Base-by-base conservation (phyloP, 2,797 vertebrate genomes). In the Ctenochaetus hawaiiensis region DNA sequence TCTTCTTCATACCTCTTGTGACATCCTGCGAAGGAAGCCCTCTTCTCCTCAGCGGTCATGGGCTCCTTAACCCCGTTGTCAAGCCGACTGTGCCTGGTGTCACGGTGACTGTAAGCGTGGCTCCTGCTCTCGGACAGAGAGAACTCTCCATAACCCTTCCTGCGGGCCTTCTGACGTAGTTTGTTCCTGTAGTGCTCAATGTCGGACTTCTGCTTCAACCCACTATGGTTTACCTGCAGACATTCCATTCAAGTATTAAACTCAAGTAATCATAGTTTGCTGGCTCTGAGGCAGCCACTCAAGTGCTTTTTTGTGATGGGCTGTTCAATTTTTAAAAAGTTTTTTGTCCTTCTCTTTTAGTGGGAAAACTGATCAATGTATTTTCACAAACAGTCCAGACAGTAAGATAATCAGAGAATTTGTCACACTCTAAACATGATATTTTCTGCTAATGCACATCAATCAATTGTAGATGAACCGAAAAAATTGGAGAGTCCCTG, bases 181-280 rank as follows among this genome's bases (percentile, higher is more conserved):
- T 99, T 99, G 93, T 99, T 99, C 86, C 98, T 95, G 89, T 99
- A 99, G 84, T 99, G 98, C 80, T 99, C 98, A 1, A 99, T 99
- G 86, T 99, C 98, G 0, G 98, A 99, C 90, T 99, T 99, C 94
- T 99, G 98, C 89, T 99, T 99, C 86, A 99, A 91, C 43, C 97
- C 98, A 75, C 52, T n/a, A 1, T 97, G 97, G 91, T 97, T 98
- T 44, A 95, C 96, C 98, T 99, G 89, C 4, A 77, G 56, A 63
- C 56, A 57, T 59, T 4, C 20, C 23, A 72, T 44, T 59, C 9
- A 45, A 49, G 10, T 52, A 37, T 44, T 30, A 12, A 53, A 56
- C 17, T 44, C 2, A 45, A 56, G 9, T 14, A 16, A 30, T 67
- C 26, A 11, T 16, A 65, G 51, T 67, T 60, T 8, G 9, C 17